Evolutionary conservation across 2,113 vertebrate species (phyloP).

Genomic region (Megalops atlanticus): DNA sequence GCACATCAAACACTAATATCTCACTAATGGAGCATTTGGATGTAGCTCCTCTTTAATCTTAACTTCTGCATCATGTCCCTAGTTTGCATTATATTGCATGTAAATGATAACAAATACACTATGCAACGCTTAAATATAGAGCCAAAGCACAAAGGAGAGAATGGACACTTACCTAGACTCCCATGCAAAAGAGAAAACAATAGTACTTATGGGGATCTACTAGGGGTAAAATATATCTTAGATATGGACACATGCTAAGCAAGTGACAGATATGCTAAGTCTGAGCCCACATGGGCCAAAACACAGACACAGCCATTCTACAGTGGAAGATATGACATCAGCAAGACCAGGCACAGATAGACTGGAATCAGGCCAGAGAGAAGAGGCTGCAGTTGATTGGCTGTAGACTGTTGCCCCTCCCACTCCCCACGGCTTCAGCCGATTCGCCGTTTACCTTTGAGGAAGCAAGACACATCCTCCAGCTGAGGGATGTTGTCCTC

Average conservation of each 20-base stretch:
- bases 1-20: background rate
- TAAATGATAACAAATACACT: background rate
- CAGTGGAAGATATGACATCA: background rate
- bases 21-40: background rate
- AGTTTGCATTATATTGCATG: background rate
- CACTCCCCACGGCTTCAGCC: too few relatives aligned
- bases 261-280: background rate
- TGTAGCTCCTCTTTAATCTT: background rate
- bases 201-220: background rate
- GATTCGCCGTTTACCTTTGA: slow-evolving; percentile 88
- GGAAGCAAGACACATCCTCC: slow-evolving; percentile 89
- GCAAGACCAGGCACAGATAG: background rate
- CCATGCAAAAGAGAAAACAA: background rate
- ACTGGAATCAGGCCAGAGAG: background rate
- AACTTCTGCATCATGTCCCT: background rate
- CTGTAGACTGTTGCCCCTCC: too few relatives aligned
- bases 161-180: background rate
- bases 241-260: background rate
- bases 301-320: background rate
- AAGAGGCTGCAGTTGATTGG: background rate
- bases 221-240: background rate
- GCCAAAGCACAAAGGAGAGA: background rate
- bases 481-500: slow-evolving; percentile 95
- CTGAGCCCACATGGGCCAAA: background rate
- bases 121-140: background rate